Conservation (phyloP, 2,797 vertebrate genomes). For the Lutjanus campechanus region DNA sequence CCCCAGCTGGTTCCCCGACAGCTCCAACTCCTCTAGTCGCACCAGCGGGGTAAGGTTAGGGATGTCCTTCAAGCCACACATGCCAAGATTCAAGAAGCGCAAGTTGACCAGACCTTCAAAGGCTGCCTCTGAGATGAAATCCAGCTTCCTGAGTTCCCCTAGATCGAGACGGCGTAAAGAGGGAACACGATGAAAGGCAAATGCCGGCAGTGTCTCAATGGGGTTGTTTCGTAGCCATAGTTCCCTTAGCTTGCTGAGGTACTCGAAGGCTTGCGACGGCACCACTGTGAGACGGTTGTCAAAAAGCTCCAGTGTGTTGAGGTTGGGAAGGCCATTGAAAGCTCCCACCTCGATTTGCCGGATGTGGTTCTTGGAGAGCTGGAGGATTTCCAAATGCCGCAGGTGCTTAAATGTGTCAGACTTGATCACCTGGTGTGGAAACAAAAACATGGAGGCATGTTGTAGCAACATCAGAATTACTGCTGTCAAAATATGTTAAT, state of each 20-base stretch:
- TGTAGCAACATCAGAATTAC: conserved; percentile 52
- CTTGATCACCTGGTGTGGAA: conserved; percentile 89
- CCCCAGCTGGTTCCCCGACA: conserved; percentile 95
- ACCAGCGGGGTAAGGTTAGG: conserved; percentile 95
- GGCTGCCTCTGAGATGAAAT: conserved; percentile 97
- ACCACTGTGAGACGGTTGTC: conserved; percentile 97
- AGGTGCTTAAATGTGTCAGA: conserved; percentile 98
- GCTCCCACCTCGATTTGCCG: conserved; percentile 96
- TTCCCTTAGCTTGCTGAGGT: conserved; percentile 96
- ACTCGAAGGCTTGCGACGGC: conserved; percentile 97
- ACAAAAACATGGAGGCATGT: conserved; percentile 56
- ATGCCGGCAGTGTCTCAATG: conserved; percentile 96
- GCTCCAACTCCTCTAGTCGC: conserved; percentile 93
- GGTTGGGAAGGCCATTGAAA: conserved; percentile 96
- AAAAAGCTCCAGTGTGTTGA: conserved; percentile 97
- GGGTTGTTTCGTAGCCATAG: conserved; percentile 97
- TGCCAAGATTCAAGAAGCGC: conserved; percentile 96
- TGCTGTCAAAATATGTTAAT: conserved; percentile 23
- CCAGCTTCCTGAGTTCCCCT: conserved; percentile 94
- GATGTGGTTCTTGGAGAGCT: conserved; percentile 96
- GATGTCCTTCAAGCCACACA: conserved; percentile 97
- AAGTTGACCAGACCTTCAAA: conserved; percentile 96
- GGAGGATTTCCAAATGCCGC: conserved; percentile 96
- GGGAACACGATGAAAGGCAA: conserved; percentile 96
- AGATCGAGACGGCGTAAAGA: conserved; percentile 94